phyloP scores from a whole-genome alignment of 2,797 vertebrate species.

The Ambastaia sidthimunki region DNA sequence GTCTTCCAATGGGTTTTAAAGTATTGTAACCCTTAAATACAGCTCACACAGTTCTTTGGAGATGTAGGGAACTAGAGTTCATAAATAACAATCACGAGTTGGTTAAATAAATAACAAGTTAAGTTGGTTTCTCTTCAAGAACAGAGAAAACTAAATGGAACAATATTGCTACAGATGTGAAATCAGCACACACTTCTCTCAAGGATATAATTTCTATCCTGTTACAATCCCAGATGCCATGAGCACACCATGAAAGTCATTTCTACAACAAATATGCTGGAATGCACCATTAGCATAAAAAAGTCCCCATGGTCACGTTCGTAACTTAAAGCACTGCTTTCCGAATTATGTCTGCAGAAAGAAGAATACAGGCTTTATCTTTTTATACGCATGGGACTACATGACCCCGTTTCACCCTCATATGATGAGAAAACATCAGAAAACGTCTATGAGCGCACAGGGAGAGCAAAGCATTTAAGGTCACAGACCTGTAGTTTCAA shows the following conservation, averaged over 20 bases:
- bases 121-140: background rate
- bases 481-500: background rate
- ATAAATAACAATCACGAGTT: background rate
- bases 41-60: background rate
- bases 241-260: constrained; percentile 25
- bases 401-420: background rate
- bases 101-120: too few species aligned
- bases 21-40: background rate
- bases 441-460: background rate
- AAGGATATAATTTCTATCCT: constrained; percentile 48
- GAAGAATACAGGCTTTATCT: constrained; percentile 25
- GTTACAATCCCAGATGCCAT: constrained; percentile 39
- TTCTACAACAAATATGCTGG: constrained; percentile 14
- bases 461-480: background rate
- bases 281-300: background rate
- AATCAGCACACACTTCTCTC: constrained; percentile 23
- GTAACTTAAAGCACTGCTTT: constrained; percentile 35
- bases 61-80: too few species aligned
- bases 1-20: background rate
- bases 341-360: constrained; percentile 33
- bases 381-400: constrained; percentile 3
- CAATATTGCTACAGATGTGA: constrained; percentile 1
- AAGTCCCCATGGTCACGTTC: constrained; percentile 26
- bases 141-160: constrained; percentile 20
- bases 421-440: background rate